Evolutionary conservation across 1,140 invertebrate genomes (phyloP), one percentile per base, ranked within the genome.

Genomic region (Gryllus bimaculatus): DNA sequence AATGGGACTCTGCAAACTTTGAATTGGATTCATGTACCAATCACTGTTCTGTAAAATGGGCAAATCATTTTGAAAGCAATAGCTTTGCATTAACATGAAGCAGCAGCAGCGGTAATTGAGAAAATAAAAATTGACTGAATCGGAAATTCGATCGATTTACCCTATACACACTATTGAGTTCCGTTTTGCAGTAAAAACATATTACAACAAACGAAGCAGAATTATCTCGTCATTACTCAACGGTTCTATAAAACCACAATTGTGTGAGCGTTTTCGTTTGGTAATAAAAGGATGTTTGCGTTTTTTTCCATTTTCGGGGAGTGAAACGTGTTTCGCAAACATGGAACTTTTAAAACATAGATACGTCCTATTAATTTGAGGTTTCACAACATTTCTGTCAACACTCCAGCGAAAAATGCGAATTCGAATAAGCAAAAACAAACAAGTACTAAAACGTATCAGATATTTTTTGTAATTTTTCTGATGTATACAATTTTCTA

Each of bases 61-160:
- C 54, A 66, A 66, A 66, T 66, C 54, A 66, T 66, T 66, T 66
- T 66, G 54, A 18, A 66, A 66, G 54, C 54, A 66, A 66, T 66
- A 66, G 18, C 10, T 66, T 66, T 66, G 7, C 18, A 13, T 66
- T 66, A 66, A 66, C 54, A 66, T 66, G 54, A 18, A 18, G 54
- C 54, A 66, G 18, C 18, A 66, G 10, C 18, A 18, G 10, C 18
- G 18, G 54, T 18, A 66, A 66, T 66, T 13, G 54, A 7, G 7
- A 18, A 66, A 66, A 66, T 13, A 13, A 66, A 66, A 66, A 66
- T 66, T 66, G 54, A 66, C 10, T 66, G 54, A 13, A 13, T 66
- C 18, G 10, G 54, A 66, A 66, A 66, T 66, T 10, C 10, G 54
- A 66, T 66, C 54, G 54, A 66, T 66, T 66, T 10, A 66, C 2